Evolutionary conservation across 2,113 vertebrate genomes (phyloP).

Genomic region (Dolichallabes microphthalmus): DNA sequence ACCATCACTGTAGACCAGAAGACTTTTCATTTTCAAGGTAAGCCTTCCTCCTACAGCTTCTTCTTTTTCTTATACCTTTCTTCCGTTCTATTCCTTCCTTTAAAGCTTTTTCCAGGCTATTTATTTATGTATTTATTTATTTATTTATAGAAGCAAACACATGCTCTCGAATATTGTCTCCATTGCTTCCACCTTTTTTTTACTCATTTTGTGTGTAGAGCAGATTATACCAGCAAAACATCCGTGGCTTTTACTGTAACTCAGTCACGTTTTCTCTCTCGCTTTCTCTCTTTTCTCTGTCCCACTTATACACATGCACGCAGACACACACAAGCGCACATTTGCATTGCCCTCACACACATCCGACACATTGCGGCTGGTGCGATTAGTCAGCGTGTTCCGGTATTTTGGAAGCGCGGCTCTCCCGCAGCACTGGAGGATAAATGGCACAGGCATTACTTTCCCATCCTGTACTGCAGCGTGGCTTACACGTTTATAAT

Average conservation of each 20-base stretch:
- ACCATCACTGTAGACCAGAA: conserved; percentile 99
- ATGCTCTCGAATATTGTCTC: background rate
- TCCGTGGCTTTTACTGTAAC: conserved; percentile 9
- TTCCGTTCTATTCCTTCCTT: background rate
- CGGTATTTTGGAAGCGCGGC: background rate
- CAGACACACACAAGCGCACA: background rate
- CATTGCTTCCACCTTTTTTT: background rate
- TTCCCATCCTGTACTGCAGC: background rate
- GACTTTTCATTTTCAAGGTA: conserved; percentile 99
- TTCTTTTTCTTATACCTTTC: conserved; percentile 51
- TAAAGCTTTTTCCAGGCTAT: conserved; percentile 8
- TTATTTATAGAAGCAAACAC: conserved; percentile 38
- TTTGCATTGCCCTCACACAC: conserved; percentile 21
- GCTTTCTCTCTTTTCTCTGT: background rate
- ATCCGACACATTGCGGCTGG: conserved; percentile 27
- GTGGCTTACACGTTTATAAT: background rate
- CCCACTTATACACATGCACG: background rate
- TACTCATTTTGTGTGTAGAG: conserved; percentile 28
- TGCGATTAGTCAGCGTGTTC: conserved; percentile 32
- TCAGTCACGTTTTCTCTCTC: background rate
- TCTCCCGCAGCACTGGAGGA: conserved; percentile 13
- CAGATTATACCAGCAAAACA: conserved; percentile 24
- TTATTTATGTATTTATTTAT: conserved; percentile 31
- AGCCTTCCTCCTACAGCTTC: conserved; percentile 61
- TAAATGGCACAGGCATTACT: background rate